These are phyloP conservation scores for Napeogenes inachia DNA, from an alignment of 2,888 invertebrate genomes.

Conservation along the genomic window DNA sequence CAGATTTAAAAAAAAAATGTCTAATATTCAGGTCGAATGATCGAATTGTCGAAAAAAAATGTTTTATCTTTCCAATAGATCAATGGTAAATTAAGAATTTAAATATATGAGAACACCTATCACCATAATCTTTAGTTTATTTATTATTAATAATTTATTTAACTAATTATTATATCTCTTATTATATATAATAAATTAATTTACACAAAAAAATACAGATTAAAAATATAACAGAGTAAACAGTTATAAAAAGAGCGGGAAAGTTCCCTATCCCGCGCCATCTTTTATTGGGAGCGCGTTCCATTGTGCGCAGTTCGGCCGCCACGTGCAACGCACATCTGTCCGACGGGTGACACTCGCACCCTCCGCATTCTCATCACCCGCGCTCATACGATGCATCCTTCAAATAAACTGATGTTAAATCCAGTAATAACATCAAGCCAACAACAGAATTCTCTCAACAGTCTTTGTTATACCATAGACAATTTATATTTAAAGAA, in stretches of 20 bases:
- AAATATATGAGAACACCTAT: no score
- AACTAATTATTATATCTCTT: no score
- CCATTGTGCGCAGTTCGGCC: conserved; percentile 61
- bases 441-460: neutral
- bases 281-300: conserved; percentile 58
- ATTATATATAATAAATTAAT: neutral
- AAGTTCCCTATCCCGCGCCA: conserved; percentile 60
- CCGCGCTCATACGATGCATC: conserved; percentile 15
- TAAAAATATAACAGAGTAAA: conserved; percentile 18
- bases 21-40: no score
- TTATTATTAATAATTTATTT: no score
- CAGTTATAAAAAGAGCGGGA: conserved; percentile 60
- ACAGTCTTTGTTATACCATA: neutral
- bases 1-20: no score
- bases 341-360: conserved; percentile 38
- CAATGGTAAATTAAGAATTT: no score
- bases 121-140: no score
- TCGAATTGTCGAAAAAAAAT: no score
- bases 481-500: neutral
- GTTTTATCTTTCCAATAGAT: no score
- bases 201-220: neutral
- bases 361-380: conserved; percentile 37
- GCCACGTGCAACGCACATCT: conserved; percentile 43
- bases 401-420: conserved; percentile 16
- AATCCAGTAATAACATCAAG: neutral